Percentiles rank a stretch among this genome's conserved stretches.
phyloP scores from a whole-genome alignment of 2,888 invertebrate species.

The Lasioglossum lativentre region DNA sequence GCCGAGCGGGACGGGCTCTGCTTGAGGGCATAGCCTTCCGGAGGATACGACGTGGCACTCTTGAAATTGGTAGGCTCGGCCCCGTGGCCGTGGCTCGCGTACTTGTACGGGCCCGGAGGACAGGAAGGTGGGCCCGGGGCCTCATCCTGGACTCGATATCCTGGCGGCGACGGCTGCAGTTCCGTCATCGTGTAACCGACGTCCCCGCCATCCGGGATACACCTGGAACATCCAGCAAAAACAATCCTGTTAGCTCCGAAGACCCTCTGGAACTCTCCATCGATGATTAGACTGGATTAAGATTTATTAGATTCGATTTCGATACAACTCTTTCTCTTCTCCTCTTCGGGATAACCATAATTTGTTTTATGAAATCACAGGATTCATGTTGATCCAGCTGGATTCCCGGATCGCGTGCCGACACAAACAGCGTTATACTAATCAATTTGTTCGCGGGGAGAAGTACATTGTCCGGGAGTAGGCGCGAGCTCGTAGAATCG shows the following conservation, averaged over 20 bases:
- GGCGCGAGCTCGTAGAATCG: conserved; percentile 56
- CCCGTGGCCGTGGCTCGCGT: conserved; percentile 77
- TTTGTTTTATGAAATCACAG: no score
- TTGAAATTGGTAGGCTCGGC: conserved; percentile 80
- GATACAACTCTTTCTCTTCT: no score
- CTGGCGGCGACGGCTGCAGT: conserved; percentile 83
- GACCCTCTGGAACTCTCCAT: not conserved
- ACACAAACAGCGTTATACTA: conserved; percentile 34
- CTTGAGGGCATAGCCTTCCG: conserved; percentile 79
- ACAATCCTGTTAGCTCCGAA: conserved; percentile 4
- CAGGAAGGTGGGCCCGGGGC: conserved; percentile 80
- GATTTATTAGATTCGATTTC: not conserved
- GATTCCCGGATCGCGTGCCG: conserved; percentile 28
- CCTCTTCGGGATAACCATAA: no score
- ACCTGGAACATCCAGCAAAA: conserved; percentile 73
- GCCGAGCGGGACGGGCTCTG: conserved; percentile 71
- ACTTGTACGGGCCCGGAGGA: conserved; percentile 79
- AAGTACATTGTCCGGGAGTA: conserved; percentile 64
- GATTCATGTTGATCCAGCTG: conserved; percentile 15
- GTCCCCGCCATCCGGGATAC: conserved; percentile 84
- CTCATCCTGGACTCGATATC: conserved; percentile 84
- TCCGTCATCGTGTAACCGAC: conserved; percentile 84
- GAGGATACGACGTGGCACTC: conserved; percentile 76
- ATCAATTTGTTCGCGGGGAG: conserved; percentile 65
- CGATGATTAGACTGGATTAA: not conserved